Base-by-base conservation (phyloP, 2,888 invertebrate species). In the Morinoia aosen region DNA sequence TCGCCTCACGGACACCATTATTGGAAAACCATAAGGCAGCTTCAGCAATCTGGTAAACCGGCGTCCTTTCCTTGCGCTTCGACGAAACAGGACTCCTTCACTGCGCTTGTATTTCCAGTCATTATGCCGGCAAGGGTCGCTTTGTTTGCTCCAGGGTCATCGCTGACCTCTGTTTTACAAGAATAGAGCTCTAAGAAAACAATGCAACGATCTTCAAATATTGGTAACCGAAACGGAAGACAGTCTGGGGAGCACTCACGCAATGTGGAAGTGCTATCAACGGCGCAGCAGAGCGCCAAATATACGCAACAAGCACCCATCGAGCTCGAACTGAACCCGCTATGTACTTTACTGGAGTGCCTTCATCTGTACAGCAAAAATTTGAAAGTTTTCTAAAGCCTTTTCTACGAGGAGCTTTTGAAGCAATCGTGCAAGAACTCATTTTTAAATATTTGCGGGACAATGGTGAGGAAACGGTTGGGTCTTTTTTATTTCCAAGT, bases 1-100 rank as follows among this genome's bases (percentile, higher is more conserved):
- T 57, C 93, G 93, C 93, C 58, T 57, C 58, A 33, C 93, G 57
- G 57, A 93, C 33, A 48, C 93, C 48, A 93, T 93, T 93, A 93
- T 93, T 48, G 93, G 93, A 93, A 93, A 93, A 57, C 93, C 93
- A 93, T 93, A 93, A 93, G 90, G 39, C 93, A 91, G 93, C 93
- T 93, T 10, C 93, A 56, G 93, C 93, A 93, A 93, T 93, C 93
- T 93, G 93, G 48, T 93, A 56, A 93, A 93, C 93, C 93, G 93
- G 57, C 93, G 93, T 33, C 93, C 48, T 57, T 57, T 56, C 58
- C 57, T 57, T 57, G 57, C 93, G 33, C 57, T 93, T 39, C 56
- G 57, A 57, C 33, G 57, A 33, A 93, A 57, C 93, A 93, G 33
- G 33, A 48, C 33, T 93, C 93, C 57, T 57, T 25, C 57, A 57